Evolutionary conservation across 2,113 vertebrate species (phyloP).

Genomic region (Vulpes ferrilata): DNA sequence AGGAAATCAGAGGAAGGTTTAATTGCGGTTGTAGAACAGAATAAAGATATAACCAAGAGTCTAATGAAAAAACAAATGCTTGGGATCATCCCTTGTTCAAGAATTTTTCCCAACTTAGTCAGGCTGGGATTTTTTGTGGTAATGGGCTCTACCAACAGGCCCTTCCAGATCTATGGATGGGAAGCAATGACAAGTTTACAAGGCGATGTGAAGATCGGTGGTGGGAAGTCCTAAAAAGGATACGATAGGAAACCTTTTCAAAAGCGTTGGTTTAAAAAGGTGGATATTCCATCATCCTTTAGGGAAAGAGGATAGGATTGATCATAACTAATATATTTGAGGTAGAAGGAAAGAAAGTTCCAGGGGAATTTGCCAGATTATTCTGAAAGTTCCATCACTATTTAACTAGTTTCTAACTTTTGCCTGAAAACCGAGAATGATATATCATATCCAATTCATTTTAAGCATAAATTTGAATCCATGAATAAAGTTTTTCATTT

Average conservation of each 20-base stretch:
- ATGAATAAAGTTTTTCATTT: conserved; percentile 82
- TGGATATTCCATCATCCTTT: background rate
- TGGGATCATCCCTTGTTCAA: background rate
- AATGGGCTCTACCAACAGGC: background rate
- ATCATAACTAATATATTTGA: conserved; percentile 47
- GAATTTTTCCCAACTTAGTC: background rate
- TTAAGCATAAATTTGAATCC: conserved; percentile 81
- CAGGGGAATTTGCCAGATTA: conserved; percentile 61
- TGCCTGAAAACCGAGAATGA: conserved; percentile 69
- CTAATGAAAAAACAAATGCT: conserved; percentile 15
- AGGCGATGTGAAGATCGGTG: background rate
- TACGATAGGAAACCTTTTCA: background rate
- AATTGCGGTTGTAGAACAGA: background rate
- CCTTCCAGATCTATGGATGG: background rate
- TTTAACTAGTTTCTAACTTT: conserved; percentile 72
- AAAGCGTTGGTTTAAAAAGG: background rate
- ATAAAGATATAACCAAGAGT: conserved; percentile 6
- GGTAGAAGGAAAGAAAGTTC: conserved; percentile 43
- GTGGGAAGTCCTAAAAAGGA: background rate
- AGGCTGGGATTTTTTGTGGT: background rate
- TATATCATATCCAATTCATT: conserved; percentile 74
- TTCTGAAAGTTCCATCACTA: conserved; percentile 66
- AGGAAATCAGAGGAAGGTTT: conserved; percentile 11
- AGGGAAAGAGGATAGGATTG: background rate
- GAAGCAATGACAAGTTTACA: background rate